phyloP scores from a whole-genome alignment of 2,113 vertebrate genomes.

The Plectropomus leopardus region DNA sequence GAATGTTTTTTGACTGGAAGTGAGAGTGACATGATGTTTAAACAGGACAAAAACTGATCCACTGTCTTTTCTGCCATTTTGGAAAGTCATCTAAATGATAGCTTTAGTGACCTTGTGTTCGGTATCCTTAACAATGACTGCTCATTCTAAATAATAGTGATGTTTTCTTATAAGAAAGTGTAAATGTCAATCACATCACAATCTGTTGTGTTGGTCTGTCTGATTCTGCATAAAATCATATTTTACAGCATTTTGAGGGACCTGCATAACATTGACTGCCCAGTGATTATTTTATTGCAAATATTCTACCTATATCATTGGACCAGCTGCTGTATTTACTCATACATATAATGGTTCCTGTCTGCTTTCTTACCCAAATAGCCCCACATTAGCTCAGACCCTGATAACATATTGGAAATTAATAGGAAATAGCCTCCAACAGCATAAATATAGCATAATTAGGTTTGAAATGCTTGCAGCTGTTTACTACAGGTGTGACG shows the following conservation, averaged over 20 bases:
- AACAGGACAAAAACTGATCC: not conserved
- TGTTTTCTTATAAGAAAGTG: no score
- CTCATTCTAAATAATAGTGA: no score
- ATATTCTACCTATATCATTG: not conserved
- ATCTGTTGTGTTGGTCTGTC: not conserved
- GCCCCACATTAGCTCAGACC: slow-evolving; percentile 26
- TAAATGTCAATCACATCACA: not conserved
- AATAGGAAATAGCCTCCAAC: slow-evolving; percentile 17
- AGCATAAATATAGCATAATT: slow-evolving; percentile 45
- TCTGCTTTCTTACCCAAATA: not conserved
- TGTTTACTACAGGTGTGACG: slow-evolving; percentile 34
- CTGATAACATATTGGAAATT: slow-evolving; percentile 25
- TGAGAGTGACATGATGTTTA: not conserved
- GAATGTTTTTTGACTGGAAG: not conserved
- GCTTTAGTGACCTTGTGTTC: not conserved
- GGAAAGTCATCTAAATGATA: not conserved
- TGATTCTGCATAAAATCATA: not conserved
- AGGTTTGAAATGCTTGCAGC: slow-evolving; percentile 21
- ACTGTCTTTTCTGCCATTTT: not conserved
- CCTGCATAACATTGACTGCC: not conserved
- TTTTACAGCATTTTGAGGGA: not conserved
- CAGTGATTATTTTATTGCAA: not conserved
- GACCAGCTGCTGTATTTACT: not conserved
- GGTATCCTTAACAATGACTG: not conserved
- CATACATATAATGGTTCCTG: not conserved